Evolutionary conservation across 2,888 invertebrate genomes (phyloP).

Genomic region (Thymelicus lineola): DNA sequence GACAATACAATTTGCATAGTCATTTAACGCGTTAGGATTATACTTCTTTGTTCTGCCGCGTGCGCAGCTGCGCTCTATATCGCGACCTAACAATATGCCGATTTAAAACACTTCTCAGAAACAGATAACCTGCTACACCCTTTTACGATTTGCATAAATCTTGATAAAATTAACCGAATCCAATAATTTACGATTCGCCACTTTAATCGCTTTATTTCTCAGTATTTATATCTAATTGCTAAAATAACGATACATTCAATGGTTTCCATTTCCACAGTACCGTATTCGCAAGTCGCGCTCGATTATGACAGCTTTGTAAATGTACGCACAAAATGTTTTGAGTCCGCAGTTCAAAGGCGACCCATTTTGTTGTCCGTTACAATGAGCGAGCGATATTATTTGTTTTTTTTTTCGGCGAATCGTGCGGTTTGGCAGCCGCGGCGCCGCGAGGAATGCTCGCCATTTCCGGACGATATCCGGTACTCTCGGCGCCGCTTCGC

Average conservation of each 20-base stretch:
- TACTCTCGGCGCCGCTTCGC: slow-evolving; percentile 61
- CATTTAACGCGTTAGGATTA: slow-evolving; percentile 67
- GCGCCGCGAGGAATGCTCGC: slow-evolving; percentile 80
- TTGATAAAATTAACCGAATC: slow-evolving; percentile 47
- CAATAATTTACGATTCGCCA: slow-evolving; percentile 32
- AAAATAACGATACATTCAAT: slow-evolving; percentile 2
- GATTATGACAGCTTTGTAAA: slow-evolving; percentile 13
- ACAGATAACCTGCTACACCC: slow-evolving; percentile 65
- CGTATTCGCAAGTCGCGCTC: not conserved
- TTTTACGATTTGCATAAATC: slow-evolving; percentile 52
- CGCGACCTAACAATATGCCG: slow-evolving; percentile 69
- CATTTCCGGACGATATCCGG: slow-evolving; percentile 84
- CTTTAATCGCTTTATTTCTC: slow-evolving; percentile 34
- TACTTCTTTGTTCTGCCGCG: slow-evolving; percentile 74
- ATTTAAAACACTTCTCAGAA: slow-evolving; percentile 72
- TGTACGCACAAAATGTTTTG: slow-evolving; percentile 34
- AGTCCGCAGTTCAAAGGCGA: slow-evolving; percentile 41
- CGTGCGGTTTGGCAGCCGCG: slow-evolving; percentile 59
- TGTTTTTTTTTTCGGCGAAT: slow-evolving; percentile 61
- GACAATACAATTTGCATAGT: slow-evolving; percentile 63
- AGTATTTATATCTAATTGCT: slow-evolving; percentile 18
- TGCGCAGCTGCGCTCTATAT: slow-evolving; percentile 79
- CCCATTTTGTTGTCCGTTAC: slow-evolving; percentile 37
- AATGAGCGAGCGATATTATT: slow-evolving; percentile 53
- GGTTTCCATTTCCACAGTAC: too few species aligned